phyloP scores from a whole-genome alignment of 2,888 invertebrate genomes.

The Oxystoma pomonae region DNA sequence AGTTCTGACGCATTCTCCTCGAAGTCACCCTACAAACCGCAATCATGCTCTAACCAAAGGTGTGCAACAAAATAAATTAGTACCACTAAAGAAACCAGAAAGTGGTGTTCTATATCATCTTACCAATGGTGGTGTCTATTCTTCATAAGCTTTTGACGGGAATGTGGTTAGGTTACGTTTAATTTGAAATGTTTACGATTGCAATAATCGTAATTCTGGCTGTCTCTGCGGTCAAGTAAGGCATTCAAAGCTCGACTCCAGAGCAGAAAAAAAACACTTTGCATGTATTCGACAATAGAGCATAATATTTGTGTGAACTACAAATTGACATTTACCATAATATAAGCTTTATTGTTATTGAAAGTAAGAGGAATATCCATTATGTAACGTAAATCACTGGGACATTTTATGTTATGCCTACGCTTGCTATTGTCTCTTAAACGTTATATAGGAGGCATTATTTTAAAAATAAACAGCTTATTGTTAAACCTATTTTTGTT shows the following conservation, averaged over 20 bases:
- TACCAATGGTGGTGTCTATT: neutral
- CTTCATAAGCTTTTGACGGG: neutral
- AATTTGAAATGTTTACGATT: neutral
- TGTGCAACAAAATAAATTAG: no score
- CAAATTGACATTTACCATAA: neutral
- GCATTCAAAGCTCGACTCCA: neutral
- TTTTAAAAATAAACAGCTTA: no score
- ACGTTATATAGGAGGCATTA: no score
- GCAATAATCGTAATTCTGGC: neutral
- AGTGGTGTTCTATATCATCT: neutral
- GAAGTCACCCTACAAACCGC: no score
- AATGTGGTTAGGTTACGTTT: neutral
- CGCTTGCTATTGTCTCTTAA: neutral
- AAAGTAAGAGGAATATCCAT: neutral
- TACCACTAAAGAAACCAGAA: neutral
- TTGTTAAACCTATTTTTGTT: no score
- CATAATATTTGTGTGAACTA: neutral
- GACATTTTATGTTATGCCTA: neutral
- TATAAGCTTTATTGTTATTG: neutral
- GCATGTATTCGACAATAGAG: neutral
- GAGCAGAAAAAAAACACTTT: neutral
- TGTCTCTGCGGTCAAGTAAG: neutral
- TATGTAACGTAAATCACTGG: neutral
- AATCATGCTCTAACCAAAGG: no score
- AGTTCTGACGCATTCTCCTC: no score